Evolutionary conservation across 37 sponge, comb jelly and placozoan genomes (phyloP), one percentile per base, ranked within the genome.

Genomic region (Geodia barretti): DNA sequence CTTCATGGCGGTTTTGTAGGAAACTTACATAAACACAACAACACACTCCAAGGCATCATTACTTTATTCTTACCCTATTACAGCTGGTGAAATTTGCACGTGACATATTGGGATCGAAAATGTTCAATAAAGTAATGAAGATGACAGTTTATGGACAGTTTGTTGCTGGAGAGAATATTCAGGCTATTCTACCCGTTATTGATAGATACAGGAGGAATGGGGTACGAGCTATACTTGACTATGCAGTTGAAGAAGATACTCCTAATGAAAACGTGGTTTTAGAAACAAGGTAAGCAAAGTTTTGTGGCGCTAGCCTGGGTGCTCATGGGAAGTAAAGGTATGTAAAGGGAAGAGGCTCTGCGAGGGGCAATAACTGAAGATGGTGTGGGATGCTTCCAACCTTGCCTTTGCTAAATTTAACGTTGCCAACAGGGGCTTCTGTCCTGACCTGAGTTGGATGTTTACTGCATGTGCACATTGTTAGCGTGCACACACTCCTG

Each of bases 141-240:
- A 60, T 41, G 72, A 96, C 97, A 20, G 36, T 96, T 17, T 96
- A 92, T 72, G 97, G 93, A 7, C 97, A 96, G 85, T 96, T 96
- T 82, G 97, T 96, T n/a, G 97, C 85, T 8, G 97, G 93, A 35
- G 91, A 84, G 54, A 78, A 84, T 72, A 60, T 81, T 24, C 39
- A 21, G 1, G 81, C 87, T 7, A 71, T 96, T n/a, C 39, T 40
- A 19, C 85, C 79, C 0, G 76, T 76, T 34, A 71, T 96, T 25
- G 47, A 0, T 0, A 28, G 70, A 19, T 77, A 90, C 58, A 70
- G 68, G 38, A 30, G 30, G 38, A 61, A 68, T 73, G 97, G 97
- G 25, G 77, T 96, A n/a, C 68, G 54, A 30, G 81, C 91, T 20
- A 88, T 96, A 35, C 88, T 96, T 30, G 97, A 92, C 80, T 96